Evolutionary conservation across 2,888 invertebrate genomes (phyloP), one percentile per base, ranked within the genome.

Genomic region (Andrena hattorfiana): DNA sequence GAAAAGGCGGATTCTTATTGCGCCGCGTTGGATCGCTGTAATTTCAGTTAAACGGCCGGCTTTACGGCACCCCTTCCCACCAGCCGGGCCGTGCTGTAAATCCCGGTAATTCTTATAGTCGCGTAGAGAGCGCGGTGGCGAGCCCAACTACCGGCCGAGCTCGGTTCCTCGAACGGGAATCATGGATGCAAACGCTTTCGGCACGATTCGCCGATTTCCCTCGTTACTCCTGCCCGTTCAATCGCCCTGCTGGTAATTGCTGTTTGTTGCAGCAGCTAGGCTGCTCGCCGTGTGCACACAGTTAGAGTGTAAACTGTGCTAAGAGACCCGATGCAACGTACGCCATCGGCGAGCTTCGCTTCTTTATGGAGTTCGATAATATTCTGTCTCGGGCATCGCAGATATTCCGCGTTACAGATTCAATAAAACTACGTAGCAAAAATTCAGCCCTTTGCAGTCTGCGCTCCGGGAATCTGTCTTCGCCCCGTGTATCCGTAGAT

Each of bases 1-100:
- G 83, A 78, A 78, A 84, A 83, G 74, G 56, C 68, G 83, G 83
- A 84, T 84, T 83, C 83, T 84, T 74, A 83, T 78, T 84, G 83
- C 83, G 30, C 71, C 71, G 56, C 26, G 66, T 20, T 20, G 67
- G 32, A 84, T 84, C 83, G 83, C 74, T 71, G 83, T 78, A 83
- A 83, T 83, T 83, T 82, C 83, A 49, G 82, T 71, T 83, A 83
- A 83, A 77, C 78, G 78, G 48, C 68, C 63, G 63, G 51, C 54
- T 83, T 84, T 84, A 83, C 74, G 78, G 59, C 48, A 49, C n/a
- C 13, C 62, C 59, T 35, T 10, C 28, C 13, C 59, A n/a, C n/a
- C 28, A 1, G 28, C 35, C 26, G 35, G 7, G 5, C 10, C 28
- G 20, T 32, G 42, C 30, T 63, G 68, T 64, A 74, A 74, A 82